A percentile compares a stretch with the other conserved stretches of the same genome.
Evolutionary conservation across 2,113 vertebrate genomes (phyloP).

Genomic region (Erinaceus europaeus): DNA sequence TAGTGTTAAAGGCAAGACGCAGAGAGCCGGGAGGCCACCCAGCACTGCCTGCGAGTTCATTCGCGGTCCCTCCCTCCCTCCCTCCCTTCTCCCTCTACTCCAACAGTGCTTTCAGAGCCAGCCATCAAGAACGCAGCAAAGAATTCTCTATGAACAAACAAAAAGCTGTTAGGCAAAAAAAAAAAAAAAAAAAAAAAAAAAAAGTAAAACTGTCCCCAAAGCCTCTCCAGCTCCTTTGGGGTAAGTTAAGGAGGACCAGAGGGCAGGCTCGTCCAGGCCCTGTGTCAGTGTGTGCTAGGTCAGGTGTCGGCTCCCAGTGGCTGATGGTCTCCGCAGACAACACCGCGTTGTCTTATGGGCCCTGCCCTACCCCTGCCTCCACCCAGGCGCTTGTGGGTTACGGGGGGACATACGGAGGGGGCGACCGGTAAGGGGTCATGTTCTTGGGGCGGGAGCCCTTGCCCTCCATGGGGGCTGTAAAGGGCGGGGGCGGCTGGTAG

Average conservation of each 20-base stretch:
- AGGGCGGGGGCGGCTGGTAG: slow-evolving; percentile 96
- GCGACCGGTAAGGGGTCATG: slow-evolving; percentile 97
- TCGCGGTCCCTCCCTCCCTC: slow-evolving; percentile 70
- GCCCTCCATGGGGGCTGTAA: slow-evolving; percentile 94
- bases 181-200: slow-evolving; percentile 81
- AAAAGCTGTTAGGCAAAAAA: slow-evolving; percentile 91
- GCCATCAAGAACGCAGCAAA: slow-evolving; percentile 83
- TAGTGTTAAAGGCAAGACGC: slow-evolving; percentile 98
- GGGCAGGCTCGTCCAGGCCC: slow-evolving; percentile 76
- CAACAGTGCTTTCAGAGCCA: slow-evolving; percentile 81
- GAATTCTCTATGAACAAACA: slow-evolving; percentile 86
- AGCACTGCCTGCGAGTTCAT: slow-evolving; percentile 85
- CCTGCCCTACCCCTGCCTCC: slow-evolving; percentile 78
- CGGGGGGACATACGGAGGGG: slow-evolving; percentile 96
- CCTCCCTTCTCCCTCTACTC: slow-evolving; percentile 63
- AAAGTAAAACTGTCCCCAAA: slow-evolving; percentile 82
- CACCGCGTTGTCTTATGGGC: slow-evolving; percentile 86
- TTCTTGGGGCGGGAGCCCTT: slow-evolving; percentile 98
- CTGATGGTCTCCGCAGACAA: slow-evolving; percentile 83
- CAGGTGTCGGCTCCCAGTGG: slow-evolving; percentile 74
- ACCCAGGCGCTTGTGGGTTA: slow-evolving; percentile 83
- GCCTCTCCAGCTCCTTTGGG: slow-evolving; percentile 76
- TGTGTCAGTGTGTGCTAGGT: slow-evolving; percentile 70
- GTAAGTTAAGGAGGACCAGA: slow-evolving; percentile 70
- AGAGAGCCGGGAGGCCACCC: slow-evolving; percentile 87